Evolutionary conservation across 2,888 invertebrate species (phyloP).

Genomic region (Tyria jacobaeae): DNA sequence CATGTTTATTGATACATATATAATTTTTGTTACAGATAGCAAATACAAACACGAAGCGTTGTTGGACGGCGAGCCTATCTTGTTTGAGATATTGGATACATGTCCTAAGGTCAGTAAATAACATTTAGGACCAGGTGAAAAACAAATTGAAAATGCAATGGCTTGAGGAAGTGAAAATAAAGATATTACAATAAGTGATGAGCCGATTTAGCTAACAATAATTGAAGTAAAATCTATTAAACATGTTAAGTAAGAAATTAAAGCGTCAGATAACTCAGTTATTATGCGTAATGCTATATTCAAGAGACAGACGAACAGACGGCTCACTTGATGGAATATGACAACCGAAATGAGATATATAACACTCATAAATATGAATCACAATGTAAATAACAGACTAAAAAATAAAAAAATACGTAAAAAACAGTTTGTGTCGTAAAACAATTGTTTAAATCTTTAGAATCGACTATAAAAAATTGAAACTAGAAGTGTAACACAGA

Average conservation of each 20-base stretch:
- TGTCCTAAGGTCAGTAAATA: slow-evolving; percentile 90
- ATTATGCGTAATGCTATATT: too few species aligned
- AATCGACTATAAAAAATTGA: slow-evolving; percentile 1
- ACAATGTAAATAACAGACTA: background rate
- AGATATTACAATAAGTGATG: too few species aligned
- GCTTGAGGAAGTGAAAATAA: too few species aligned
- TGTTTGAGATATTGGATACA: slow-evolving; percentile 96
- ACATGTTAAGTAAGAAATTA: too few species aligned
- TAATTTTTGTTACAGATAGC: slow-evolving; percentile 88
- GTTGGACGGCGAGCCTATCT: slow-evolving; percentile 95
- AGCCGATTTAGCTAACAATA: too few species aligned
- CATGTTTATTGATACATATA: background rate
- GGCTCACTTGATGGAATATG: too few species aligned
- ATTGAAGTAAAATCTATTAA: too few species aligned
- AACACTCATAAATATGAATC: slow-evolving; percentile 6
- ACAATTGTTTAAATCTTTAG: slow-evolving; percentile 12
- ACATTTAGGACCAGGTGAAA: too few species aligned
- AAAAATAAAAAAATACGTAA: background rate
- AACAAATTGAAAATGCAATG: too few species aligned
- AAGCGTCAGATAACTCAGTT: too few species aligned
- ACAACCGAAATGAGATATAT: too few species aligned
- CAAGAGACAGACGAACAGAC: too few species aligned
- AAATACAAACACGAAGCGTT: slow-evolving; percentile 96
- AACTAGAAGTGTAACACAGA: background rate
- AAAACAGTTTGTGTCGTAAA: background rate